A percentile compares a stretch with the other conserved stretches of the same genome.
Evolutionary conservation across 2,113 vertebrate genomes (phyloP).

Genomic region (Stercorarius parasiticus): DNA sequence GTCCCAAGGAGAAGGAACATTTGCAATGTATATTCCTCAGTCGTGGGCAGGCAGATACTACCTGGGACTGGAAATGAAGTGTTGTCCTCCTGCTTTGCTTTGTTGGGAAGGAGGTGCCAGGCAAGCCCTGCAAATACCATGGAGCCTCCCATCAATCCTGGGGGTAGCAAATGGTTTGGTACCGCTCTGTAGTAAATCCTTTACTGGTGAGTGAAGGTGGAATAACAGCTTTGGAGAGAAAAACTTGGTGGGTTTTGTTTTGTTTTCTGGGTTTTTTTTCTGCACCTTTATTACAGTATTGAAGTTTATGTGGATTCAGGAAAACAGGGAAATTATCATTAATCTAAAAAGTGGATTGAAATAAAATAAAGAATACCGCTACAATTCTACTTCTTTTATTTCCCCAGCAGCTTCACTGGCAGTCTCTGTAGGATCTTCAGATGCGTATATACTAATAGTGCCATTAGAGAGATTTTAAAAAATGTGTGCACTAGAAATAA

Average conservation of each 20-base stretch:
- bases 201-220: background rate
- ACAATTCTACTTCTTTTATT: background rate
- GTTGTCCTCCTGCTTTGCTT: background rate
- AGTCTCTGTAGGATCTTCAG: background rate
- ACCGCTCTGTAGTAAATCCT: background rate
- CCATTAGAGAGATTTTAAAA: fast-evolving
- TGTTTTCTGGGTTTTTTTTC: too few species aligned
- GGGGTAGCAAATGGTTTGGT: background rate
- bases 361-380: background rate
- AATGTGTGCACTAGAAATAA: background rate
- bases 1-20: background rate
- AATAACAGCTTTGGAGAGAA: background rate
- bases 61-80: background rate
- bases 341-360: background rate
- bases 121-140: background rate
- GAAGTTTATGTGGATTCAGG: background rate
- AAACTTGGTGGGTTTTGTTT: background rate
- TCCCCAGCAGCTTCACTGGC: background rate
- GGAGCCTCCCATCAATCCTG: background rate
- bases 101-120: too few species aligned
- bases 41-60: background rate
- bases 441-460: background rate
- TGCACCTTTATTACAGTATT: background rate
- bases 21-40: background rate
- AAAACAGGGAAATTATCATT: background rate